Evolutionary conservation across 1,140 invertebrate genomes (phyloP).

Genomic region (Lineus longissimus): DNA sequence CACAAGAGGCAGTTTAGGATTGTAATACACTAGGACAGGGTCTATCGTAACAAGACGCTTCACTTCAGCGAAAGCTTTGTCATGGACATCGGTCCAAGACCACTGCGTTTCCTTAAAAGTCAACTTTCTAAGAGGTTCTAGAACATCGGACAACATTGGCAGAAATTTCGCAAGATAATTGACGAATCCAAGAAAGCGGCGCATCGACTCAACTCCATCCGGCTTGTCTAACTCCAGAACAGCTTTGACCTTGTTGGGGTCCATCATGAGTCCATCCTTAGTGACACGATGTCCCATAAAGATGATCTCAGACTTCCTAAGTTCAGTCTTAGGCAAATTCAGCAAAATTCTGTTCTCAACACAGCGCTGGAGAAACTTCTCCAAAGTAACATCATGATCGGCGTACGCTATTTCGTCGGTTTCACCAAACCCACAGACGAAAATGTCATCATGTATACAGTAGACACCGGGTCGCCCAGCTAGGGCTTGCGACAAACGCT

Average conservation of each 20-base stretch:
- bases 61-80: conserved; percentile 5
- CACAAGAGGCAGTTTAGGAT: conserved; percentile 28
- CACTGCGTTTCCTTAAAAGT: conserved; percentile 16
- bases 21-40: conserved; percentile 30
- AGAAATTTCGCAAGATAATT: conserved; percentile 30
- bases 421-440: conserved; percentile 4
- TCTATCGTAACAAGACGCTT: background rate
- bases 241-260: conserved; percentile 48
- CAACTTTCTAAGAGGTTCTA: conserved; percentile 25
- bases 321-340: conserved; percentile 22
- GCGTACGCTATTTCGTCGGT: background rate
- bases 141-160: conserved; percentile 17
- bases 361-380: conserved; percentile 19
- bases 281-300: conserved; percentile 22
- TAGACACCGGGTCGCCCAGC: background rate
- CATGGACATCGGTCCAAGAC: conserved; percentile 19
- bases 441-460: conserved; percentile 11
- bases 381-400: conserved; percentile 22
- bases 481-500: background rate
- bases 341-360: conserved; percentile 16
- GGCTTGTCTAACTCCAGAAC: conserved; percentile 50
- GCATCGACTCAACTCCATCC: conserved; percentile 26
- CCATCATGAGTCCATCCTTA: conserved; percentile 17
- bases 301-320: conserved; percentile 9
- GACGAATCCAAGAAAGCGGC: conserved; percentile 23